Percentiles rank a stretch among this genome's conserved stretches.
These are phyloP conservation scores for Cotesia typhae DNA, from an alignment of 1,140 invertebrate genomes.

Conservation along the genomic window DNA sequence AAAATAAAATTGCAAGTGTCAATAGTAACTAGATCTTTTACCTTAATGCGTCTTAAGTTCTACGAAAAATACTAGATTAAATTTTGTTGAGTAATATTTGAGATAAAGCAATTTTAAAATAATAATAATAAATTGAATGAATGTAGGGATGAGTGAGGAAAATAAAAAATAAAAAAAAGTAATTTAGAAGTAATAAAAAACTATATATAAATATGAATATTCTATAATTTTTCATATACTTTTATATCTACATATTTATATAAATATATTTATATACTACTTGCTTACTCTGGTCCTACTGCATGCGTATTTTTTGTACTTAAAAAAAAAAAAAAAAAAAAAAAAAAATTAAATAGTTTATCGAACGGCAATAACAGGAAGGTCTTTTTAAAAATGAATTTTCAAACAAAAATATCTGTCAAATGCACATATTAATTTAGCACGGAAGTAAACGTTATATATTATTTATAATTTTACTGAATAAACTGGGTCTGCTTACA, in stretches of 20 bases:
- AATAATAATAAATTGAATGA: neutral
- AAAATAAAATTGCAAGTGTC: too few relatives aligned
- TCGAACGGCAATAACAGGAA: neutral
- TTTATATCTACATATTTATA: conserved; percentile 12
- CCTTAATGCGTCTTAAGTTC: neutral
- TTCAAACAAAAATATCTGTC: neutral
- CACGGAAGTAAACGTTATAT: neutral
- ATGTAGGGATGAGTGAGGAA: conserved; percentile 10
- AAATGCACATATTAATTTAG: neutral
- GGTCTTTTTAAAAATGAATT: too few relatives aligned
- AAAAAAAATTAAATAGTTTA: neutral
- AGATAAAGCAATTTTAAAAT: too few relatives aligned
- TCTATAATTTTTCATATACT: neutral
- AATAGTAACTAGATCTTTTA: too few relatives aligned
- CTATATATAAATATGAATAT: conserved; percentile 15
- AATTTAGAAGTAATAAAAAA: conserved; percentile 33
- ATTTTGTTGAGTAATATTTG: too few relatives aligned
- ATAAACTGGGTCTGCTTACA: conserved; percentile 63
- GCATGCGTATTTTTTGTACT: neutral
- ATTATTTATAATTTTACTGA: conserved; percentile 36
- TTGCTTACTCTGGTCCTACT: conserved; percentile 6
- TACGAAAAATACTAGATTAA: too few relatives aligned
- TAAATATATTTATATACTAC: neutral
- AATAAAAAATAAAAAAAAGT: conserved; percentile 24
- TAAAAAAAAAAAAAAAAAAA: neutral